Evolutionary conservation across 1,140 invertebrate species (phyloP).

Genomic region (Sminthurinus signatus): DNA sequence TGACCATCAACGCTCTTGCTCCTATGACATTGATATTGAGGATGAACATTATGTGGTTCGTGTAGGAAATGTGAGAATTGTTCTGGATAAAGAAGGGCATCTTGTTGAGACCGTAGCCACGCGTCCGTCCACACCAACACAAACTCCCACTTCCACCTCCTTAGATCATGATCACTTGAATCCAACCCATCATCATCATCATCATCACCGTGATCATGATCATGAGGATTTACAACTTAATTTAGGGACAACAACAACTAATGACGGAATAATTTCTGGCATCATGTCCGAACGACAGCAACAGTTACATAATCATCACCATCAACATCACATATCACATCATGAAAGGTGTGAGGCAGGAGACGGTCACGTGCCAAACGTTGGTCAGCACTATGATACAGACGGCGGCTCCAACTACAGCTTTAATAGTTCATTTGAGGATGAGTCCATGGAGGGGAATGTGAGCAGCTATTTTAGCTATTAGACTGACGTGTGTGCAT

Average conservation of each 20-base stretch:
- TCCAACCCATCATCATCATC: constrained; percentile 12
- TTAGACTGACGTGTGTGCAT: too few species aligned
- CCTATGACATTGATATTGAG: constrained; percentile 20
- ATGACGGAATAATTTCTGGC: neutral
- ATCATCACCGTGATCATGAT: neutral
- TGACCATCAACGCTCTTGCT: neutral
- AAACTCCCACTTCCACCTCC: neutral
- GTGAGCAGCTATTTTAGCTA: neutral
- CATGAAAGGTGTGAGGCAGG: neutral
- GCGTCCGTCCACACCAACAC: constrained; percentile 27
- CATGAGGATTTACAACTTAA: too few species aligned
- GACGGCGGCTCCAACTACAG: constrained; percentile 18
- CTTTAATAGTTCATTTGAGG: constrained; percentile 22
- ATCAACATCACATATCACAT: neutral
- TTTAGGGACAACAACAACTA: neutral
- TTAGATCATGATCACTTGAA: neutral
- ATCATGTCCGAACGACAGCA: neutral
- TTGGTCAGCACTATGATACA: neutral
- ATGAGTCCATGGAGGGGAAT: constrained; percentile 14
- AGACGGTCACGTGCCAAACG: constrained; percentile 7
- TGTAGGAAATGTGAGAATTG: constrained; percentile 37
- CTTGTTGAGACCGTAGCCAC: constrained; percentile 38
- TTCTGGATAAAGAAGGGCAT: constrained; percentile 34
- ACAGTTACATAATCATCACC: neutral
- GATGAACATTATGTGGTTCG: constrained; percentile 36